Evolutionary conservation across 2,113 vertebrate species (phyloP), one percentile per base, ranked within the genome.

Genomic region (Ictalurus furcatus): DNA sequence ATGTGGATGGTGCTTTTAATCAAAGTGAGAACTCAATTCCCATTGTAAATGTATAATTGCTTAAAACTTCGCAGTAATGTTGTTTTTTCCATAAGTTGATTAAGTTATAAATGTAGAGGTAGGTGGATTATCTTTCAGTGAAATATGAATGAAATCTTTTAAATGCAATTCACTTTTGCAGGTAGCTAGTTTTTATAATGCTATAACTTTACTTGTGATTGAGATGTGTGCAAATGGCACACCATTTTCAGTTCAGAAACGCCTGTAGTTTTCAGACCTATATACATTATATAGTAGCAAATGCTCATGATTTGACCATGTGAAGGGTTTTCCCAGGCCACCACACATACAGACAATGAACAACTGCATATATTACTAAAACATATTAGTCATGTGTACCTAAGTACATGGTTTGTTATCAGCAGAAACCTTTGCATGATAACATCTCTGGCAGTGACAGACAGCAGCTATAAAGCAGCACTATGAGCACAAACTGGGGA

Each of bases 401-500:
- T 85, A 84, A 65, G 59, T 56, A 85, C 73, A 67, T n/a, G 40
- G 34, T 85, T 12, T 85, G 28, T 85, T 88, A 88, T 88, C 69
- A 56, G 76, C 48, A 86, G 78, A 90, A 90, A 63, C 9, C 4
- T 63, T 59, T 90, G 87, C 86, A 81, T 73, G 25, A 91, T 94
- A 93, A 94, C 94, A 90, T 93, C 88, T 92, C 91, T 91, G 93
- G 91, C 92, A 93, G 90, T 94, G 95, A 95, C 92, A 91, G 93
- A 95, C 93, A 91, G 91, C 87, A 89, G 93, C 93, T 92, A 92
- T 94, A 94, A 95, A 94, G 93, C 92, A 88, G 87, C 91, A 88
- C 85, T 90, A 92, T 92, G 92, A 93, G 93, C 91, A 93, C 90
- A 69, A 90, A 92, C 90, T 92, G 91, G 93, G 89, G 89, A 90